Base-by-base conservation (phyloP, 2,113 vertebrate species). In the Pagrus major region DNA sequence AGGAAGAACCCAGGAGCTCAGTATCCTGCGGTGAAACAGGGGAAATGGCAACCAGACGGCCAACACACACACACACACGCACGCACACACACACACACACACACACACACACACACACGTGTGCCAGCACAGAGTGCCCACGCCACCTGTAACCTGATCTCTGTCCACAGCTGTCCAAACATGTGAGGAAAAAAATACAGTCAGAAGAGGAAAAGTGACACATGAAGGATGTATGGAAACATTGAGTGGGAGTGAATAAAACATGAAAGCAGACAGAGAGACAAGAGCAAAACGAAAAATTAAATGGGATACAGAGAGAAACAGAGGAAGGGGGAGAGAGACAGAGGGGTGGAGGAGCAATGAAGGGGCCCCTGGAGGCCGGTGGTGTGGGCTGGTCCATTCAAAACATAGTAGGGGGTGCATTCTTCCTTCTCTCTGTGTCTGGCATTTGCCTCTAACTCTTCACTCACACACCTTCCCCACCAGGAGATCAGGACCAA, bases 121-220 rank as follows among this genome's bases (percentile, higher is more conserved):
- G 18, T 33, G 58, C 70, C 44, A 44, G 20, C 61, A 31, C 78
- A 49, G 52, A 65, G 94, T 74, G 93, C 94, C 95, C 92, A 90
- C 93, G 91, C 94, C 96, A 95, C 94, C 95, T 92, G 96, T 96
- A 97, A 97, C 96, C 96, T 93, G 96, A 97, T 96, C 96, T 95
- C 94, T 92, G 96, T 95, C 95, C 96, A 96, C 96, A 97, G 96
- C 96, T 97, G 97, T 95, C 96, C 95, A 96, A 96, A 96, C 95
- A 96, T 94, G 91, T 94, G 91, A 92, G 6, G 87, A 89, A 90
- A n/a, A 94, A 83, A 93, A 93, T 87, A 27, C 37, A 37, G 42
- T 55, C 27, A 44, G 41, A 33, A 88, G 47, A 35, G 44, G 49
- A 25, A 70, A 72, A 74, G 56, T 44, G 60, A 84, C 59, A 68